Conservation (phyloP, 2,797 vertebrate genomes). For the Molothrus aeneus region DNA sequence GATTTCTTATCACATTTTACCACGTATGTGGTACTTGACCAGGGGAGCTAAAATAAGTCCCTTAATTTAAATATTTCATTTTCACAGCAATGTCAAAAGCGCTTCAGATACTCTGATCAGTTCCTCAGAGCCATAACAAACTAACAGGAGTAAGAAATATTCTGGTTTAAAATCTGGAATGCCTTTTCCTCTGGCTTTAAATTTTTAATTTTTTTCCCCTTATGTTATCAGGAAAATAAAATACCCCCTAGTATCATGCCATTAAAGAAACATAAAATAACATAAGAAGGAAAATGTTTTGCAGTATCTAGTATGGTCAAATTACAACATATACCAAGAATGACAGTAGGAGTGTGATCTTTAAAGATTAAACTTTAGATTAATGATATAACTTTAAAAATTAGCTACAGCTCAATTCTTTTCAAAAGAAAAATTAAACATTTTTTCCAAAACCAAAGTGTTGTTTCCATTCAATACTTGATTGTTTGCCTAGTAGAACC, state of each 20-base stretch:
- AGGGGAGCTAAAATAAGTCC: neutral
- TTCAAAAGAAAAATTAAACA: neutral
- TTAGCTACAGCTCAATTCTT: neutral
- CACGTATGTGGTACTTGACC: neutral
- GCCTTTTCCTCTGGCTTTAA: neutral
- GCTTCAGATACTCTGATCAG: neutral
- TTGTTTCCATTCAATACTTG: neutral
- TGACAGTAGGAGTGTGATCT: neutral
- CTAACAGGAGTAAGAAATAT: neutral
- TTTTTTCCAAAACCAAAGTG: neutral
- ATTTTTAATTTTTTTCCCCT: neutral
- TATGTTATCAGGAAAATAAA: neutral
- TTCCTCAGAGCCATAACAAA: neutral
- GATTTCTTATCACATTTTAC: neutral
- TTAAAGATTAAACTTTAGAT: neutral
- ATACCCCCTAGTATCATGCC: neutral
- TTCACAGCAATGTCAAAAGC: neutral
- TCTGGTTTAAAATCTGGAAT: neutral
- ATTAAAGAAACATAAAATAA: neutral
- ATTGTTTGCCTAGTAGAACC: neutral
- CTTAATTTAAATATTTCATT: slow-evolving; percentile 20
- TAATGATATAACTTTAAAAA: neutral
- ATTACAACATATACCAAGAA: neutral
- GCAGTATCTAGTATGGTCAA: neutral
- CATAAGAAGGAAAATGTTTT: neutral